phyloP scores from a whole-genome alignment of 2,113 vertebrate species.

The Pithys albifrons region DNA sequence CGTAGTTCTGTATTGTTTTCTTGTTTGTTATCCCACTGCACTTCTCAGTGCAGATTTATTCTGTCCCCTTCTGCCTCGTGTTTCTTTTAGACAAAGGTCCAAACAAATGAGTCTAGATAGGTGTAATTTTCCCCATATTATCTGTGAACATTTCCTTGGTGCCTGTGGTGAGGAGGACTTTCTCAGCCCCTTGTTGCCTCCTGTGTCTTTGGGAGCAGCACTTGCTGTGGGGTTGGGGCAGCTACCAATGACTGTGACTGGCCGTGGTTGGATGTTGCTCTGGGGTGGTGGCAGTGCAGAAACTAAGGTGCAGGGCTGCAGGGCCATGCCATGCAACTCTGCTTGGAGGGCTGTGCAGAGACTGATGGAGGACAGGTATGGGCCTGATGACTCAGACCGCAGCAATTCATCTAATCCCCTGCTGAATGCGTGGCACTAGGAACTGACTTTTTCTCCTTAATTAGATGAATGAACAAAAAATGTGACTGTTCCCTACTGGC shows the following conservation, averaged over 20 bases:
- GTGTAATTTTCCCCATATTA: background rate
- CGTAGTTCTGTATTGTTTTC: background rate
- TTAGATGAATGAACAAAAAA: conserved; percentile 12
- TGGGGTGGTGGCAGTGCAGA: background rate
- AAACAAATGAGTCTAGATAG: background rate
- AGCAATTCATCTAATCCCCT: background rate
- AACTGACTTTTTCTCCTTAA: background rate
- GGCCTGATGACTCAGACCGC: accelerated
- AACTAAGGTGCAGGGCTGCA: background rate
- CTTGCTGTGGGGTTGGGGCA: accelerated
- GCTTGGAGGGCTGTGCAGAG: background rate
- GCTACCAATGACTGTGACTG: background rate
- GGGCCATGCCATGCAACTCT: accelerated
- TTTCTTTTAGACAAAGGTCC: background rate
- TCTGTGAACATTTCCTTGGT: background rate
- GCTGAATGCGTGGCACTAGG: background rate
- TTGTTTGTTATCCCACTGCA: background rate
- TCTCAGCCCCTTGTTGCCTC: background rate
- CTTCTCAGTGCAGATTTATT: background rate
- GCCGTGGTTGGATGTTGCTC: background rate
- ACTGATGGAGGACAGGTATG: background rate
- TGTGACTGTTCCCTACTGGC: background rate
- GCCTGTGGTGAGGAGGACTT: accelerated
- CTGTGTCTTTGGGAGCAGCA: background rate
- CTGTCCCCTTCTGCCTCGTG: accelerated